Base-by-base conservation (phyloP, 2,113 vertebrate species). In the Notarius lentiginosus region DNA sequence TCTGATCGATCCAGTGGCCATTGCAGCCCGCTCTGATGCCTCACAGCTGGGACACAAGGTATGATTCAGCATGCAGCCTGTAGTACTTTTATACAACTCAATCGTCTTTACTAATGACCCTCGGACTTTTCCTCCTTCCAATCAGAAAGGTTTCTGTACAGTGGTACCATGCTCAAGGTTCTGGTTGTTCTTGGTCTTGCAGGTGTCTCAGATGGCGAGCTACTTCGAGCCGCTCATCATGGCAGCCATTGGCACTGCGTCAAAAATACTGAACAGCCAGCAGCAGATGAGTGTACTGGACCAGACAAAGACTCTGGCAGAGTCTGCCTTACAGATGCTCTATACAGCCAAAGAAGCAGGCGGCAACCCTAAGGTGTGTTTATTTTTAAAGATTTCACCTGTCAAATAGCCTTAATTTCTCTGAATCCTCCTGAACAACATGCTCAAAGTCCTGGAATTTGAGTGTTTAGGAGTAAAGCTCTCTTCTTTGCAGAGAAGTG, bases 201-300 rank as follows among this genome's bases (percentile, higher is more conserved):
- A 99, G 98, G 98, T 99, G 24, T 98, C 98, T 86, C 98, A 99
- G 93, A 99, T 99, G 96, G 97, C 95, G 12, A 98, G 98, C 87
- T 99, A 99, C 93, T 99, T 99, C 7, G 97, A 99, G 89, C 98
- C 98, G 0, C 96, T 99, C 80, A 97, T 97, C 79, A 95, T 98
- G 94, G 98, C 98, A 0, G 95, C 97, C 30, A 94, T 99, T 0
- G 98, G 98, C 0, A 96, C 97, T 17, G 97, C 98, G 0, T 99
- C 98, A 76, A 99, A 99, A 94, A 97, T 97, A 0, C 90, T 97
- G 70, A 99, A 97, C 93, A 98, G 98, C 90, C 98, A 99, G 60
- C 98, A 99, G 94, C 98, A 99, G 95, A 99, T 99, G 98, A 98
- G 96, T 5, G 97, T 99, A 27, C 94, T 99, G 92, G 98, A 99